phyloP scores from a whole-genome alignment of 2,797 vertebrate genomes.

The Malacoraja senta region DNA sequence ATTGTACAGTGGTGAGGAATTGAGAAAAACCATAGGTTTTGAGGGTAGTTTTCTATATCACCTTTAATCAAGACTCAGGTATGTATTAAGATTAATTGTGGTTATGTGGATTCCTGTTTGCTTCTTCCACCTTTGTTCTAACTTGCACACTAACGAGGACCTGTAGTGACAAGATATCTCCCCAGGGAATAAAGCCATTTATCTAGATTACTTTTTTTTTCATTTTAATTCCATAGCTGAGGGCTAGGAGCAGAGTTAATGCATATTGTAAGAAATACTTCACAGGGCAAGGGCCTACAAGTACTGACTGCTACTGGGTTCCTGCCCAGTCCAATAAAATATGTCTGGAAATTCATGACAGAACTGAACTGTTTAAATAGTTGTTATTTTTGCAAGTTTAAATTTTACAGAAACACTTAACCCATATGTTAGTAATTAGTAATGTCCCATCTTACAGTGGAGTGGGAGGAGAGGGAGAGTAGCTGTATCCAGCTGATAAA shows the following conservation, averaged over 20 bases:
- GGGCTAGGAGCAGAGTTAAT: conserved; percentile 67
- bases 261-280: conserved; percentile 63
- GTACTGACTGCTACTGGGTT: conserved; percentile 48
- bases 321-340: conserved; percentile 43
- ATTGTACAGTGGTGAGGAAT: background rate
- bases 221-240: conserved; percentile 71
- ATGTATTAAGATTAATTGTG: conserved; percentile 48
- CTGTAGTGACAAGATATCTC: conserved; percentile 65
- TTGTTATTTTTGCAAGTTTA: conserved; percentile 5
- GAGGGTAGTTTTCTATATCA: background rate
- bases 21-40: background rate
- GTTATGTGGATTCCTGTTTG: conserved; percentile 28
- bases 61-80: conserved; percentile 49
- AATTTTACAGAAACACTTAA: conserved; percentile 11
- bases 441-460: background rate
- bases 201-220: conserved; percentile 61
- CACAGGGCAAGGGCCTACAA: conserved; percentile 54
- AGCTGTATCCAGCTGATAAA: background rate
- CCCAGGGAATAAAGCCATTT: conserved; percentile 67
- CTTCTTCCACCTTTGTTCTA: conserved; percentile 63
- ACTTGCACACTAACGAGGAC: conserved; percentile 68
- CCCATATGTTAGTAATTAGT: background rate
- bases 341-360: conserved; percentile 49
- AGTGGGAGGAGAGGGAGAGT: background rate
- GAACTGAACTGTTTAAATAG: conserved; percentile 19